Conservation (phyloP, 35 echinoderm and acorn worm species). For the Diadema setosum region DNA sequence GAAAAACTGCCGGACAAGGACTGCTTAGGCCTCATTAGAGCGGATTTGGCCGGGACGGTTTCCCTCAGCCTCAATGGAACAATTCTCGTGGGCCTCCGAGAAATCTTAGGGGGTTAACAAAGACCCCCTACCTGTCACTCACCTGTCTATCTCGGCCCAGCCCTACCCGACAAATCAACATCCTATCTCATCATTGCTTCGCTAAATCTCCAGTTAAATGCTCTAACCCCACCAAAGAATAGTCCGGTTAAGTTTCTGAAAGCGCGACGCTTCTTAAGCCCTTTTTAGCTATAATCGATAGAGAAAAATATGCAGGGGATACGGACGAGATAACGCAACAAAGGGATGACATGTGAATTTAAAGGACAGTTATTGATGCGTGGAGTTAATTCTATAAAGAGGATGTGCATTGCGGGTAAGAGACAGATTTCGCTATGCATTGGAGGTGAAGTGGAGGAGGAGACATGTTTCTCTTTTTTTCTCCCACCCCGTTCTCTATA, state of each 20-base stretch:
- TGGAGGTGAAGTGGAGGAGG: not conserved
- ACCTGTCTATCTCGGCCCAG: not conserved
- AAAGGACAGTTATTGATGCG: not conserved
- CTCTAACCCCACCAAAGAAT: not conserved
- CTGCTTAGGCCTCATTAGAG: not conserved
- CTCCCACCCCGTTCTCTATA: too few relatives aligned
- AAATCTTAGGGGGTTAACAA: not conserved
- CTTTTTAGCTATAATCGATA: not conserved
- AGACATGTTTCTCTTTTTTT: too few relatives aligned
- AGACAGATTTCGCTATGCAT: not conserved
- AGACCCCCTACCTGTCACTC: constrained; percentile 17
- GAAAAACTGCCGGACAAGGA: not conserved
- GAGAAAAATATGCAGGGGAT: constrained; percentile 6
- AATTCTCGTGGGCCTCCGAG: not conserved
- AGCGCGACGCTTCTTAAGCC: not conserved
- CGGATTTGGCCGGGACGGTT: not conserved
- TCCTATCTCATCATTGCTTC: not conserved
- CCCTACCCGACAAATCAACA: constrained; percentile 1
- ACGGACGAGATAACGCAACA: not conserved
- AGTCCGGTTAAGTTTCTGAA: not conserved
- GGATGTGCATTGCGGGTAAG: not conserved
- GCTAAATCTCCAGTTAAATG: constrained; percentile 10
- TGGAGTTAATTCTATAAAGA: not conserved
- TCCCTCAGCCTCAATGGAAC: not conserved
- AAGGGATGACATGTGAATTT: not conserved